Conservation (phyloP, 2,888 invertebrate species). For the Lampropteryx suffumata region DNA sequence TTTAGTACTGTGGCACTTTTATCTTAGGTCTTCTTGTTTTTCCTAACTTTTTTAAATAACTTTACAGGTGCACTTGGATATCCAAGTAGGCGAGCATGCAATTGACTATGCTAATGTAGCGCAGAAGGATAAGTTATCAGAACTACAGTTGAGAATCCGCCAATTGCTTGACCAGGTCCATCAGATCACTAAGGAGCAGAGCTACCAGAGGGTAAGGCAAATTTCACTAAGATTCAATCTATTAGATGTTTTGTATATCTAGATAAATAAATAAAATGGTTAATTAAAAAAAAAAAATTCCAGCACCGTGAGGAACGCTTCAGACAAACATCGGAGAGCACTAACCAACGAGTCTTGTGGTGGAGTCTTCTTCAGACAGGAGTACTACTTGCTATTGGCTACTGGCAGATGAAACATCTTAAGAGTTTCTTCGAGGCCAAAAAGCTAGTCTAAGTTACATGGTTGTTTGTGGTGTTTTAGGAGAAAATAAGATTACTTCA, state of each 20-base stretch:
- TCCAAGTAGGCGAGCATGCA: constrained; percentile 99
- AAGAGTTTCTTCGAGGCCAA: constrained; percentile 99
- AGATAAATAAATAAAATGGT: too few species aligned
- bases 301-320: constrained; percentile 99
- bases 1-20: too few species aligned
- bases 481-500: constrained; percentile 3
- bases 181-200: constrained; percentile 99
- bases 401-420: constrained; percentile 99
- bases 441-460: constrained; percentile 91
- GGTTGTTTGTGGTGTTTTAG: not conserved
- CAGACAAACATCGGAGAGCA: constrained; percentile 98
- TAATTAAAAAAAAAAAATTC: constrained; percentile 30
- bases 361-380: constrained; percentile 97
- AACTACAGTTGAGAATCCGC: constrained; percentile 96
- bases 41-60: too few species aligned
- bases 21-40: too few species aligned
- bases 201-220: constrained; percentile 93
- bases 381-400: constrained; percentile 95
- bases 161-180: constrained; percentile 98
- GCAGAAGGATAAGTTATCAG: constrained; percentile 97
- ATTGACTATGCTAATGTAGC: constrained; percentile 98
- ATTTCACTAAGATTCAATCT: too few species aligned
- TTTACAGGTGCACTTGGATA: constrained; percentile 95
- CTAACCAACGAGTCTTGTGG: constrained; percentile 97
- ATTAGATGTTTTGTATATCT: too few species aligned